Evolutionary conservation across 2,797 vertebrate species (phyloP).

Genomic region (Schizopygopsis malacanthus): DNA sequence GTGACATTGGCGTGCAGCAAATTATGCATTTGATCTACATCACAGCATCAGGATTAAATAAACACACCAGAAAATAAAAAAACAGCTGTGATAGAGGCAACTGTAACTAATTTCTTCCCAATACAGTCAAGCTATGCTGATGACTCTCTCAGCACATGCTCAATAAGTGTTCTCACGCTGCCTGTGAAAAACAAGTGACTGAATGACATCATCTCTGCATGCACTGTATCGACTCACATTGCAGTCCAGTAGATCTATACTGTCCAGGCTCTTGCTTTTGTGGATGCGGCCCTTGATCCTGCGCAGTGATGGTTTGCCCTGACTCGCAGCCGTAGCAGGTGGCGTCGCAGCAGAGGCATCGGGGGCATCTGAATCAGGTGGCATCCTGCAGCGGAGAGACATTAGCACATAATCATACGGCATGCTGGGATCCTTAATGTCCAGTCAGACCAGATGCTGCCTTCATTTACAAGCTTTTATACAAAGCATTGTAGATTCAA

Average conservation of each 20-base stretch:
- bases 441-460: conserved; percentile 14
- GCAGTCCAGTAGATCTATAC: conserved; percentile 91
- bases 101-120: neutral
- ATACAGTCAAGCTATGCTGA: neutral
- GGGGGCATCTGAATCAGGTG: conserved; percentile 88
- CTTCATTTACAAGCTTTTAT: neutral
- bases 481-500: neutral
- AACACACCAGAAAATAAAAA: neutral
- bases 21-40: neutral
- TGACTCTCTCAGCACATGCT: conserved; percentile 2
- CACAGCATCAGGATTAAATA: neutral
- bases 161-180: neutral
- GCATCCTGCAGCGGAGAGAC: conserved; percentile 82
- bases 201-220: conserved; percentile 21
- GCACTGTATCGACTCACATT: conserved; percentile 80
- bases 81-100: neutral
- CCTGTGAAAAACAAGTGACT: conserved; percentile 3
- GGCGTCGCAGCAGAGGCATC: conserved; percentile 64
- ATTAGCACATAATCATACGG: conserved; percentile 32
- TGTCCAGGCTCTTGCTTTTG: conserved; percentile 94
- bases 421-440: conserved; percentile 20
- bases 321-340: conserved; percentile 75
- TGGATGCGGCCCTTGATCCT: conserved; percentile 96
- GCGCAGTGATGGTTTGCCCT: conserved; percentile 92
- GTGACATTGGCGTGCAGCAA: neutral